Evolutionary conservation across 2,888 invertebrate genomes (phyloP).

Genomic region (Luperina nickerlii): DNA sequence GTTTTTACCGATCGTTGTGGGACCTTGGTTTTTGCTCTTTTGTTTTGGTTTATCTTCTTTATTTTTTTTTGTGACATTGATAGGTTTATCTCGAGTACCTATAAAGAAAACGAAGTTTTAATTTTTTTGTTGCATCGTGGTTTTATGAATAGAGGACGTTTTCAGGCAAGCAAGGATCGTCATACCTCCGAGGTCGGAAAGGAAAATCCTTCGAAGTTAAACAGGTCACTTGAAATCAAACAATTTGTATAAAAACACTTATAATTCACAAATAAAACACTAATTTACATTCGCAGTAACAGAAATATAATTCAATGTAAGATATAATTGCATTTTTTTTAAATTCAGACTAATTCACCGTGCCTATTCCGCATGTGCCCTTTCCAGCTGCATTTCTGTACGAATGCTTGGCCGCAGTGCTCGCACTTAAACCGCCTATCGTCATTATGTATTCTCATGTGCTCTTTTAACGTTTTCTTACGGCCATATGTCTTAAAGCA

Average conservation of each 20-base stretch:
- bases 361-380: conserved; percentile 71
- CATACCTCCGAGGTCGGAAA: not conserved
- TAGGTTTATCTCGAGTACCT: conserved; percentile 36
- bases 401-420: conserved; percentile 69
- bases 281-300: not conserved
- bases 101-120: conserved; percentile 51
- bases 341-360: conserved; percentile 52
- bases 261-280: conserved; percentile 23
- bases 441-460: conserved; percentile 75
- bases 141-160: not conserved
- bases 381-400: conserved; percentile 73
- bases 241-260: conserved; percentile 6
- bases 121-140: not conserved
- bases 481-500: conserved; percentile 75
- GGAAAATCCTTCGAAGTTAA: not conserved
- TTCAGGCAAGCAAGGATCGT: not conserved
- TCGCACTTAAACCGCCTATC: conserved; percentile 71
- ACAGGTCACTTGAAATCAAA: conserved; percentile 27
- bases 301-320: conserved; percentile 9
- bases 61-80: conserved; percentile 1
- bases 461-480: conserved; percentile 71
- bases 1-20: not conserved
- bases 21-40: not conserved
- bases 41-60: not conserved
- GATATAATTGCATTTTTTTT: not conserved